A percentile compares a stretch with the other conserved stretches of the same genome.
Evolutionary conservation across 2,888 invertebrate genomes (phyloP).

Genomic region (Pelosia muscerda): DNA sequence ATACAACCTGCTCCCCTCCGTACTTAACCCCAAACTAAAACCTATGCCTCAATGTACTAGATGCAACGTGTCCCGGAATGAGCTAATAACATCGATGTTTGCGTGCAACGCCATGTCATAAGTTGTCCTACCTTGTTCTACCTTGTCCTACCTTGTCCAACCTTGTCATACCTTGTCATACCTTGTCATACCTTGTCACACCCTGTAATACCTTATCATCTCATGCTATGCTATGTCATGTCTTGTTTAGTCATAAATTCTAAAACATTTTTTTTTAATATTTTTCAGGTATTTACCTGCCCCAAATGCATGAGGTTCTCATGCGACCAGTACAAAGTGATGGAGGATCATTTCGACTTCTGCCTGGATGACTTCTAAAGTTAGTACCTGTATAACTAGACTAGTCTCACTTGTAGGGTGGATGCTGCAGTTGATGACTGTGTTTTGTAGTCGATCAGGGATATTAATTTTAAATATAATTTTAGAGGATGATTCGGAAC

Average conservation of each 20-base stretch:
- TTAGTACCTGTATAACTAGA: constrained; percentile 28
- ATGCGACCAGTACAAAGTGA: constrained; percentile 68
- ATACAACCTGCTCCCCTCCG: too few relatives aligned
- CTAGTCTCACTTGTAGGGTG: constrained; percentile 28
- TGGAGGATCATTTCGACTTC: constrained; percentile 80
- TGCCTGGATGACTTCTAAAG: constrained; percentile 76
- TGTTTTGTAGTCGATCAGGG: not conserved
- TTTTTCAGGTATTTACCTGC: constrained; percentile 75
- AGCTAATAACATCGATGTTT: not conserved
- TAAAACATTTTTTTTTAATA: constrained; percentile 6
- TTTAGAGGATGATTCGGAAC: not conserved
- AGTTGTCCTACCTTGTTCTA: too few relatives aligned
- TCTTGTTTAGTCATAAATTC: not conserved
- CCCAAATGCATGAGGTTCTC: constrained; percentile 78
- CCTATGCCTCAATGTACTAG: not conserved
- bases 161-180: too few relatives aligned
- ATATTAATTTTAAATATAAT: not conserved
- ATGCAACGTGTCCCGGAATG: not conserved
- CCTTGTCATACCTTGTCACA: too few relatives aligned
- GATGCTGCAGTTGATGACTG: constrained; percentile 19
- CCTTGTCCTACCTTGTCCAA: too few relatives aligned
- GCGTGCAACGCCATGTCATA: too few relatives aligned
- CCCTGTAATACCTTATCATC: too few relatives aligned
- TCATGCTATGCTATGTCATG: not conserved
- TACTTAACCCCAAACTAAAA: too few relatives aligned